phyloP scores from a whole-genome alignment of 2,797 vertebrate species.

The Ctenopoma multispine region DNA sequence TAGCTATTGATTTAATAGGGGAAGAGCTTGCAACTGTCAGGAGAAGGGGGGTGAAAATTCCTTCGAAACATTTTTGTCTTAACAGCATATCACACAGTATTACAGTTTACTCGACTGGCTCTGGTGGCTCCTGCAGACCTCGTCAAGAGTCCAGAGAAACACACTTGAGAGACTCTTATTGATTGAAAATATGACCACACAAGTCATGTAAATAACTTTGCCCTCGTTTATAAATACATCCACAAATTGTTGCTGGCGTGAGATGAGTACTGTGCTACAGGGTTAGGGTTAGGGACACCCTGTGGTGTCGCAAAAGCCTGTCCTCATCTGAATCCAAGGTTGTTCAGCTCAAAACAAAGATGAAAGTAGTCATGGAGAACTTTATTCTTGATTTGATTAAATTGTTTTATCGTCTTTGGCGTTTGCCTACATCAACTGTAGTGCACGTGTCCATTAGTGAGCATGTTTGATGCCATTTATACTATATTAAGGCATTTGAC shows the following conservation, averaged over 20 bases:
- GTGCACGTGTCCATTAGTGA: not conserved
- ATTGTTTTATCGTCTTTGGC: slow-evolving; percentile 13
- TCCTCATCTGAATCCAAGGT: not conserved
- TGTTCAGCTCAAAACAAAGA: not conserved
- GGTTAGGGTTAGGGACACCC: too few species aligned
- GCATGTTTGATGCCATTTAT: not conserved
- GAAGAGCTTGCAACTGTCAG: too few species aligned
- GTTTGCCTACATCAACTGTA: not conserved
- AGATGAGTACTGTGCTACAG: not conserved
- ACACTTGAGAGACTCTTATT: too few species aligned
- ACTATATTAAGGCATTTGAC: slow-evolving; percentile 12
- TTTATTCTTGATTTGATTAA: slow-evolving; percentile 9
- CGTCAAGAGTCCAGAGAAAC: slow-evolving; percentile 1
- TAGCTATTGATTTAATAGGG: too few species aligned
- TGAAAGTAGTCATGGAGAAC: not conserved
- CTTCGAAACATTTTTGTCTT: not conserved
- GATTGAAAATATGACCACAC: not conserved
- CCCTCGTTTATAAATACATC: not conserved
- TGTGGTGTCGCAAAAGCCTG: too few species aligned
- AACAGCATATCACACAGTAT: slow-evolving; percentile 3
- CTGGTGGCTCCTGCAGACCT: not conserved
- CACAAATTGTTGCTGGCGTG: not conserved
- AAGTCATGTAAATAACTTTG: not conserved
- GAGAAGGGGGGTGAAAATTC: not conserved
- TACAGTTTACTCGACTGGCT: slow-evolving; percentile 13